A percentile compares a stretch with the other conserved stretches of the same genome.
Evolutionary conservation across 37 sponge, comb jelly and placozoan genomes (phyloP).

Genomic region (Oopsacas minuta): DNA sequence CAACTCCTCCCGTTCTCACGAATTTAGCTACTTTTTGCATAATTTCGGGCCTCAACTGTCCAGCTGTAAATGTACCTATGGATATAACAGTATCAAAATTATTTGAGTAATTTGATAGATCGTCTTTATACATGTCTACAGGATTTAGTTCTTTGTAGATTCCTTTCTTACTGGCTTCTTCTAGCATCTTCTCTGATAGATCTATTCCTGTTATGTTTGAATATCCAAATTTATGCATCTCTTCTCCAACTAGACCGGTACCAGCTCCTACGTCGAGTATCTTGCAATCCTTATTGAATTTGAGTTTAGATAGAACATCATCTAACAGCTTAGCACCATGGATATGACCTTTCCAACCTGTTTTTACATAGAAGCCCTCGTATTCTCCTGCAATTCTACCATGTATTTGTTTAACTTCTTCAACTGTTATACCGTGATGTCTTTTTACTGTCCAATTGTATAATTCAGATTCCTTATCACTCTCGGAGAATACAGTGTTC

Average conservation of each 20-base stretch:
- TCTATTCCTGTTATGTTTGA: neutral
- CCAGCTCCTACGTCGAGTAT: neutral
- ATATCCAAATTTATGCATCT: neutral
- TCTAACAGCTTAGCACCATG: neutral
- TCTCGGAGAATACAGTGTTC: neutral
- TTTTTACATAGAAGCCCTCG: neutral
- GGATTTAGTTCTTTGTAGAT: neutral
- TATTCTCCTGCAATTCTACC: neutral
- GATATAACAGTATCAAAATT: neutral
- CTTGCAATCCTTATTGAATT: neutral
- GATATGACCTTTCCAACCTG: neutral
- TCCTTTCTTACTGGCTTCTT: neutral
- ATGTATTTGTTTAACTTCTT: neutral
- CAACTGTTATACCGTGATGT: neutral
- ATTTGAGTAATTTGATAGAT: neutral
- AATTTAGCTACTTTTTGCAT: neutral
- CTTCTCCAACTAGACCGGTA: neutral
- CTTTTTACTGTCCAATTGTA: neutral
- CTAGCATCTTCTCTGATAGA: neutral
- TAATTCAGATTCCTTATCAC: neutral
- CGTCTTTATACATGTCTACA: neutral
- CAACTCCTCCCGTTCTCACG: neutral
- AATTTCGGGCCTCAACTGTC: neutral
- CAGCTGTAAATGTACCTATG: constrained; percentile 14
- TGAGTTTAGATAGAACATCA: neutral